phyloP scores from a whole-genome alignment of 30 jellyfish, hydroid and myxozoan species.

The Rhopilema esculentum region DNA sequence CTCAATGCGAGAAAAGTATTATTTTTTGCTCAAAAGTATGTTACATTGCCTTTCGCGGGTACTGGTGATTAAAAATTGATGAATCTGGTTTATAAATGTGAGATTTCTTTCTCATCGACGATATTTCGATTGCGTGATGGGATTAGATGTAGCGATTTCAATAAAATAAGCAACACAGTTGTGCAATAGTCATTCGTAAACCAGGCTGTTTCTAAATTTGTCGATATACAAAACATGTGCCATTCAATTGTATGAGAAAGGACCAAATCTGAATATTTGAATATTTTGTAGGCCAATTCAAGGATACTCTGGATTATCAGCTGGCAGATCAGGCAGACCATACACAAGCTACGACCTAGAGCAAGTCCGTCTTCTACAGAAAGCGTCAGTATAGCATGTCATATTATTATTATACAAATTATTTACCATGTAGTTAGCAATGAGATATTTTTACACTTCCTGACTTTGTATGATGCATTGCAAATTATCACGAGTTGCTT shows the following conservation, averaged over 20 bases:
- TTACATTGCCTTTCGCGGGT: neutral
- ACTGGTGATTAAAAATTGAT: too few species aligned
- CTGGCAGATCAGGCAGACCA: slow-evolving; percentile 49
- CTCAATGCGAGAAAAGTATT: neutral
- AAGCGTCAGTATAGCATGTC: slow-evolving; percentile 44
- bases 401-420: neutral
- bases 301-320: slow-evolving; percentile 61
- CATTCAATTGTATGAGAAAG: neutral
- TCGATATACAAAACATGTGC: neutral
- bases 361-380: slow-evolving; percentile 68
- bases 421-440: neutral
- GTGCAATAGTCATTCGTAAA: neutral
- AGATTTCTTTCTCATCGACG: neutral
- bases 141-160: neutral
- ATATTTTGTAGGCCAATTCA: slow-evolving; percentile 50
- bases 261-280: neutral
- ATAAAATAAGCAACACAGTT: neutral
- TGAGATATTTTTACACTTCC: too few species aligned
- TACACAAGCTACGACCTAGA: slow-evolving; percentile 75
- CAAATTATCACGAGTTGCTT: too few species aligned
- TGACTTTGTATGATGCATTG: too few species aligned
- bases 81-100: neutral
- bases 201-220: neutral
- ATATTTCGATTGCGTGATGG: neutral
- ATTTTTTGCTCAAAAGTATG: neutral